These are phyloP conservation scores for Globia sparganii DNA, from an alignment of 2,888 invertebrate species.

Conservation along the genomic window DNA sequence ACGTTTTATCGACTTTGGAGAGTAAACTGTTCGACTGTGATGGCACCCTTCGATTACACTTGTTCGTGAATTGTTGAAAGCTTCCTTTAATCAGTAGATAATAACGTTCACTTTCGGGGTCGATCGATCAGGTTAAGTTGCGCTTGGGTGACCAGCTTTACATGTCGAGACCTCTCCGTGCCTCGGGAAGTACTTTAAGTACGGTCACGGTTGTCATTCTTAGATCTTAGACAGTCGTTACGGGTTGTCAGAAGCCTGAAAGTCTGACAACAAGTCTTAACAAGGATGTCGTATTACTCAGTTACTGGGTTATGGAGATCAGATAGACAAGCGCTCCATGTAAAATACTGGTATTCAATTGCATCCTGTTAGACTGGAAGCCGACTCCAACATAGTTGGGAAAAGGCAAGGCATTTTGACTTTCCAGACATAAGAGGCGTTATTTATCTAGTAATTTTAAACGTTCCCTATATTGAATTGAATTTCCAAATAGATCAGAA, in stretches of 20 bases:
- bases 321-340: neutral
- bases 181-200: too few species aligned
- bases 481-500: neutral
- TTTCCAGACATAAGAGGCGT: neutral
- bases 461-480: neutral
- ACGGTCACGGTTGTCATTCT: neutral
- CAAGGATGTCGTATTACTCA: neutral
- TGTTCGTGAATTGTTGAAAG: slow-evolving; percentile 8
- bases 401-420: neutral
- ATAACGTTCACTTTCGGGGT: neutral
- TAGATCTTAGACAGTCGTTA: neutral
- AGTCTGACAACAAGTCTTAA: neutral
- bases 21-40: slow-evolving; percentile 26
- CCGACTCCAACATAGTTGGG: neutral
- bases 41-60: slow-evolving; percentile 27
- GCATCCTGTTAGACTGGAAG: neutral
- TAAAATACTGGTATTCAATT: neutral
- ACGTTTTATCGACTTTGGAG: slow-evolving; percentile 26
- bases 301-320: neutral
- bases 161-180: neutral
- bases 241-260: neutral
- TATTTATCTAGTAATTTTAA: neutral
- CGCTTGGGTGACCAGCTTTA: neutral
- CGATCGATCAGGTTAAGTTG: neutral
- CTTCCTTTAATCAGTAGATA: neutral